phyloP scores from a whole-genome alignment of 1,140 invertebrate genomes.

The Bactericera cockerelli region DNA sequence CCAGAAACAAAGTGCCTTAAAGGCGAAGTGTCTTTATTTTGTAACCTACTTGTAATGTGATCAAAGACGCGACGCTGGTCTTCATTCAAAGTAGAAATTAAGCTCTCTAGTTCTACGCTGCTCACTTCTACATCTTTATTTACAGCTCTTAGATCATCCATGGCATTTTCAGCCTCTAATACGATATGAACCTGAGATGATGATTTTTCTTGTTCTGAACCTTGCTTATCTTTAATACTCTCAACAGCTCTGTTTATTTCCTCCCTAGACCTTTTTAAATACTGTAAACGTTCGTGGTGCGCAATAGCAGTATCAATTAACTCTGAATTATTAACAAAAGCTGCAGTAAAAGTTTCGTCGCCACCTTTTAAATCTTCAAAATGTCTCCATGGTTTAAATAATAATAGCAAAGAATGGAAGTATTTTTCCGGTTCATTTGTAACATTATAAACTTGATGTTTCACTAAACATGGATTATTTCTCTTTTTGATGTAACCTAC shows the following conservation, averaged over 20 bases:
- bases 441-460: slow-evolving; percentile 8
- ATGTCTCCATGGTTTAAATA: slow-evolving; percentile 16
- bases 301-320: slow-evolving; percentile 9
- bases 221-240: background rate
- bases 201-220: slow-evolving; percentile 10
- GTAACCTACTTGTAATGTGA: slow-evolving; percentile 15
- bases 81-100: slow-evolving; percentile 21
- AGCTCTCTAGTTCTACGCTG: slow-evolving; percentile 17
- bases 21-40: background rate
- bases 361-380: slow-evolving; percentile 7
- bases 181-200: too few species aligned
- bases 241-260: slow-evolving; percentile 17
- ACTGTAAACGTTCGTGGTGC: slow-evolving; percentile 23
- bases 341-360: background rate
- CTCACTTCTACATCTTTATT: slow-evolving; percentile 14
- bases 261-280: slow-evolving; percentile 18
- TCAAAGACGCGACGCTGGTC: slow-evolving; percentile 24
- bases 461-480: slow-evolving; percentile 5
- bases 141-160: slow-evolving; percentile 22
- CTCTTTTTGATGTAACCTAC: slow-evolving; percentile 7
- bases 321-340: slow-evolving; percentile 3
- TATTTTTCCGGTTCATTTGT: slow-evolving; percentile 12
- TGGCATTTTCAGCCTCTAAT: slow-evolving; percentile 21
- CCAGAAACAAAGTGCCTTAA: slow-evolving; percentile 15
- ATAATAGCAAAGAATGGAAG: slow-evolving; percentile 11